These are phyloP conservation scores for Augochlorella aurata DNA, from an alignment of 2,888 invertebrate species.

Conservation along the genomic window DNA sequence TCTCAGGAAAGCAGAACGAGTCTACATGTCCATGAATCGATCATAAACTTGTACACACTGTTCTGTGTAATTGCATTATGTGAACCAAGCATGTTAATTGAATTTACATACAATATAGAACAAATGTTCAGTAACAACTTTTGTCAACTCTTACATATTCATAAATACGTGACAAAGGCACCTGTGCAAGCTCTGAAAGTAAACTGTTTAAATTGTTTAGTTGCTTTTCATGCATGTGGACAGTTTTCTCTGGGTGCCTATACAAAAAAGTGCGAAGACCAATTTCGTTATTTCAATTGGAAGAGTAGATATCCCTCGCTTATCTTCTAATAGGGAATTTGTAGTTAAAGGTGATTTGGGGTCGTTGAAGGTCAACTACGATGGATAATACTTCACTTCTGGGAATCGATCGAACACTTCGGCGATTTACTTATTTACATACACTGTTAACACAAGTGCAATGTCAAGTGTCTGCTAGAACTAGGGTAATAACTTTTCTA, in stretches of 20 bases:
- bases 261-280: neutral
- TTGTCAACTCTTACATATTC: neutral
- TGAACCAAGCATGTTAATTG: too few relatives aligned
- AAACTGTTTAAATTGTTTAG: neutral
- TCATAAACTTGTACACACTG: neutral
- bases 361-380: neutral
- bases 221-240: neutral
- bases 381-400: neutral
- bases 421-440: slow-evolving; percentile 2
- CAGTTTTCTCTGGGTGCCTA: neutral
- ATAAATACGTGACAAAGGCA: neutral
- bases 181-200: neutral
- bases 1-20: neutral
- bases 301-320: neutral
- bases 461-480: too few relatives aligned
- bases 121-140: neutral
- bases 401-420: neutral
- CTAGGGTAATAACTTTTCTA: too few relatives aligned
- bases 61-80: neutral
- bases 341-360: neutral
- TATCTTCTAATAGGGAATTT: neutral
- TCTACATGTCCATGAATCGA: neutral
- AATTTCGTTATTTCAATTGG: neutral
- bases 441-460: neutral
- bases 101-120: too few relatives aligned